Conservation (phyloP, 2,113 vertebrate genomes). For the Felis chaus region DNA sequence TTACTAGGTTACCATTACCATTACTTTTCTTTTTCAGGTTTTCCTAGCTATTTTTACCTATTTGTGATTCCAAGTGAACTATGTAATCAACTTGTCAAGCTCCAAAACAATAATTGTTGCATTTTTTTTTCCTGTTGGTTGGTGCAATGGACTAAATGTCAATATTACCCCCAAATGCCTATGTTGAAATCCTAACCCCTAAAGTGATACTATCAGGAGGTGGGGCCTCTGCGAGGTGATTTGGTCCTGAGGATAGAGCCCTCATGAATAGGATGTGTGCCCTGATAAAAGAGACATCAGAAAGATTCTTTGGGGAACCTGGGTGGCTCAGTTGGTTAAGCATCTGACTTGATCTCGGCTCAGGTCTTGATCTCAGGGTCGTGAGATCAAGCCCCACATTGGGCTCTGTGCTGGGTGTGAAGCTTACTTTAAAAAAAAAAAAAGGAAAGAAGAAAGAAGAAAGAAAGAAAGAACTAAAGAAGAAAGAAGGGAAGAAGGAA, state of each 20-base stretch:
- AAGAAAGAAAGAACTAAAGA: too few species aligned
- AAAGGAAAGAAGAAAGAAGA: not conserved
- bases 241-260: not conserved
- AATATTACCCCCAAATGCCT: not conserved
- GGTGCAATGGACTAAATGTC: not conserved
- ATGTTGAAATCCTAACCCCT: not conserved
- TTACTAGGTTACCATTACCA: not conserved
- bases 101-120: not conserved
- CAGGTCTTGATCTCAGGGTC: too few species aligned
- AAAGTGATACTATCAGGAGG: not conserved
- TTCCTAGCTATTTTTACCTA: not conserved
- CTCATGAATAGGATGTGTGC: not conserved
- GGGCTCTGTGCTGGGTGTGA: too few species aligned
- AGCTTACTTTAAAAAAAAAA: not conserved
- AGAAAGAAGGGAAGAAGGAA: too few species aligned
- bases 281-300: not conserved
- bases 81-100: not conserved
- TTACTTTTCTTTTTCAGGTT: not conserved
- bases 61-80: conserved; percentile 23
- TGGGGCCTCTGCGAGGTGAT: not conserved
- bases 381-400: too few species aligned
- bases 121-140: not conserved
- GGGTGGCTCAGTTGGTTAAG: too few species aligned
- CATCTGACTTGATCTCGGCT: too few species aligned
- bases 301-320: too few species aligned